Base-by-base conservation (phyloP, 2,888 invertebrate genomes). In the Gortyna flavago region DNA sequence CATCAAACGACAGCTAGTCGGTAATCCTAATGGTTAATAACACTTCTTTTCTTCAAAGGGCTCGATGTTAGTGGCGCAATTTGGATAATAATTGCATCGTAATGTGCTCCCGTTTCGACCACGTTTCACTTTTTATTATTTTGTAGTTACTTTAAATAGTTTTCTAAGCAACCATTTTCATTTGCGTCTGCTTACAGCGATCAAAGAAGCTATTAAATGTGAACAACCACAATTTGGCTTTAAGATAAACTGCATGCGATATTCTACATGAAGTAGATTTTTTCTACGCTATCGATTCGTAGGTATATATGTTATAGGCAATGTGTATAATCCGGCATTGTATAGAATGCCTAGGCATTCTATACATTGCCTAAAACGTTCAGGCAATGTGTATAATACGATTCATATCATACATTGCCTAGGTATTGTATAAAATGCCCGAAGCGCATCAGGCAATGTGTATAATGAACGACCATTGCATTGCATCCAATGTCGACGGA, bases 1-100 rank as follows among this genome's bases (percentile, higher is more conserved):
- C 92, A 93, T 92, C 91, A 93, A 91, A 87, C 85, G 91, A 89
- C 90, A 87, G 89, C 87, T 91, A 93, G 90, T 90, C 88, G 68
- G 79, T 88, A 91, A 92, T 92, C 91, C 90, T 89, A 89, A 90
- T 90, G 86, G 89, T 90, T 88, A 89, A 88, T 87, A 90, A 89
- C 89, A 87, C 89, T 92, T 90, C 75, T 86, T 62, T 89, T 92
- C 87, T 82, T 89, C 90, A 93, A 93, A 94, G 92, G 92, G 92
- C 90, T 87, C 83, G 84, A 88, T 89, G 88, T 89, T 89, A 85
- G 87, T 88, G 79, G 84, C 87, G 89, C 90, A 91, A 91, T 93
- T 93, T 92, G 77, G 81, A 80, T 79, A 75, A 77, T 85, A 80
- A 87, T 80, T 86, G 66, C 71, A 74, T 51, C 74, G 70, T 79